These are phyloP conservation scores for Heliothis subflexa DNA, from an alignment of 1,140 invertebrate genomes.

Conservation along the genomic window DNA sequence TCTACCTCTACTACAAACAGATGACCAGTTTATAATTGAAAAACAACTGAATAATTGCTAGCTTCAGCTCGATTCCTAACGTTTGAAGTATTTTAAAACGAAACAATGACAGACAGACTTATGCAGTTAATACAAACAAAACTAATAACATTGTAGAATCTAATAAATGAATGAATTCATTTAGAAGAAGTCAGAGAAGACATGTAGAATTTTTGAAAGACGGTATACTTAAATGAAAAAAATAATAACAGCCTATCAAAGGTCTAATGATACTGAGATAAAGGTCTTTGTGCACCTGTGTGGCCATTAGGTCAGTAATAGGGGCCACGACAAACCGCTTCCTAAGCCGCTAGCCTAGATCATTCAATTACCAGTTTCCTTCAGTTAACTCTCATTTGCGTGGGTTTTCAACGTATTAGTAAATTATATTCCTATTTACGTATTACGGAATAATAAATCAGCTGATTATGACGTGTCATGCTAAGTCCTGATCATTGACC, in stretches of 20 bases:
- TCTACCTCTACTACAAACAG: too few relatives aligned
- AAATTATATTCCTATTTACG: neutral
- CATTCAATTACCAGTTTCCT: slow-evolving; percentile 37
- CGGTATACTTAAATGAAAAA: too few relatives aligned
- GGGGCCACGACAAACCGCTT: neutral
- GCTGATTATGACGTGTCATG: neutral
- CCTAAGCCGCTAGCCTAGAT: neutral
- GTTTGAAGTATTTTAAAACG: too few relatives aligned
- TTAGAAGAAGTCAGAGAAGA: too few relatives aligned
- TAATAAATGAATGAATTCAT: too few relatives aligned
- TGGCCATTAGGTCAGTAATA: neutral
- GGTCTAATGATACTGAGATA: neutral
- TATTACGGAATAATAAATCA: slow-evolving; percentile 15
- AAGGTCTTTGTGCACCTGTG: neutral
- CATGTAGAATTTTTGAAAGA: too few relatives aligned
- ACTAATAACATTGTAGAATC: too few relatives aligned
- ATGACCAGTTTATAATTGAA: neutral
- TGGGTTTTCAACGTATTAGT: neutral
- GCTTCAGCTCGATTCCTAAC: too few relatives aligned
- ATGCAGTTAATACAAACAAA: too few relatives aligned
- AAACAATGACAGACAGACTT: too few relatives aligned
- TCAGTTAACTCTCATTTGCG: slow-evolving; percentile 29
- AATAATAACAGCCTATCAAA: too few relatives aligned
- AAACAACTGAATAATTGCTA: neutral
- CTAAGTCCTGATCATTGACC: neutral